Evolutionary conservation across 2,888 invertebrate genomes (phyloP).

Genomic region (Megaustenia siamemsis): DNA sequence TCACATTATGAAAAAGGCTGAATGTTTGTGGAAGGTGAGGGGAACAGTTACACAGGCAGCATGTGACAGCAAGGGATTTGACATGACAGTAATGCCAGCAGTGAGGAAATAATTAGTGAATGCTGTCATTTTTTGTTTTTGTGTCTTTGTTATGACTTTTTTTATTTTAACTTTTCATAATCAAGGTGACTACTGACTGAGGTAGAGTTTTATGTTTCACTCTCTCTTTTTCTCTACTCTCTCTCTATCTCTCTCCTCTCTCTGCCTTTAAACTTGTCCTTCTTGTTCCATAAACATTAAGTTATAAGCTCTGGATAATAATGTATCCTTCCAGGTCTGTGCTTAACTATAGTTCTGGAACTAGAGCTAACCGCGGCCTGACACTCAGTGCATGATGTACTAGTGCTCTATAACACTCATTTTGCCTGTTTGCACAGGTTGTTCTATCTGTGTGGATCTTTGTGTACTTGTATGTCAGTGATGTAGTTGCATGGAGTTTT

Average conservation of each 20-base stretch:
- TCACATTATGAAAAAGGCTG: too few relatives aligned
- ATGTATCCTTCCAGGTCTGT: conserved; percentile 44
- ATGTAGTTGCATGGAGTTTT: background rate
- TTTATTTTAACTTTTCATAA: background rate
- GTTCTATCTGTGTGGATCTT: background rate
- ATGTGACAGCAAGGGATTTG: too few relatives aligned
- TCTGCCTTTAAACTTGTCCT: background rate
- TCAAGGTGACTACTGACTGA: conserved; percentile 46
- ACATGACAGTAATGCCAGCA: too few relatives aligned
- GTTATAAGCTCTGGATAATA: background rate
- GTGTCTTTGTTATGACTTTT: background rate
- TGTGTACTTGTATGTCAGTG: background rate
- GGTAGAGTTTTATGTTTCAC: conserved; percentile 27
- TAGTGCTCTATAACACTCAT: background rate
- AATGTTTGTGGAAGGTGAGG: too few relatives aligned
- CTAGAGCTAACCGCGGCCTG: conserved; percentile 46
- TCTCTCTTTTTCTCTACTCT: background rate
- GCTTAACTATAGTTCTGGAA: conserved; percentile 27
- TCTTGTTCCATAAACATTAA: background rate
- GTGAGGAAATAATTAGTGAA: background rate
- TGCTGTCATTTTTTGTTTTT: background rate
- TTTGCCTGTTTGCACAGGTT: conserved; percentile 1
- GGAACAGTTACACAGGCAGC: too few relatives aligned
- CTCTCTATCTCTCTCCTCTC: background rate
- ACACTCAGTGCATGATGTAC: conserved; percentile 40